These are phyloP conservation scores for Limonius californicus DNA, from an alignment of 1,140 invertebrate genomes.

Conservation along the genomic window DNA sequence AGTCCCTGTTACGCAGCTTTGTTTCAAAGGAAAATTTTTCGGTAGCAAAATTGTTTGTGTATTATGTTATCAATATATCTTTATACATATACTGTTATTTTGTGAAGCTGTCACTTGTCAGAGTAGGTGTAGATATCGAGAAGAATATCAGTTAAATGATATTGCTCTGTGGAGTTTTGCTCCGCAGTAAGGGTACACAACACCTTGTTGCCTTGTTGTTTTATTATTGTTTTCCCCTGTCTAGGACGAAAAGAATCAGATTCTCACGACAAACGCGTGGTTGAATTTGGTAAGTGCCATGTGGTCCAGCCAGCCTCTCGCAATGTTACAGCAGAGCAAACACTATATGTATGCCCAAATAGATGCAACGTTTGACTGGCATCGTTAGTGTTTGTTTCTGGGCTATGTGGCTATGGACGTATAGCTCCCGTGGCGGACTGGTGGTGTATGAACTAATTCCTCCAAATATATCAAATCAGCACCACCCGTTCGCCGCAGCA, in stretches of 20 bases:
- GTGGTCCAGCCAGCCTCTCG: conserved; percentile 45
- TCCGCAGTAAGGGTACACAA: conserved; percentile 4
- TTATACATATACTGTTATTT: too few relatives aligned
- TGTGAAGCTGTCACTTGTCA: too few relatives aligned
- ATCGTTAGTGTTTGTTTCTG: conserved; percentile 40
- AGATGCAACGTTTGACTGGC: conserved; percentile 14
- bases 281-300: conserved; percentile 91
- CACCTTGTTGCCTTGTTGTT: conserved; percentile 30
- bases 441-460: not conserved
- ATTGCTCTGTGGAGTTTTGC: not conserved
- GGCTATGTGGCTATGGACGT: conserved; percentile 45
- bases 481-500: conserved; percentile 3
- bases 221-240: conserved; percentile 48
- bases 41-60: too few relatives aligned
- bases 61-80: too few relatives aligned
- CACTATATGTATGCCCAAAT: conserved; percentile 26
- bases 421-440: conserved; percentile 25
- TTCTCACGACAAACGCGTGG: conserved; percentile 92
- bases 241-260: conserved; percentile 70
- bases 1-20: too few relatives aligned
- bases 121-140: too few relatives aligned
- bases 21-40: too few relatives aligned
- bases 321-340: conserved; percentile 43
- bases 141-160: not conserved
- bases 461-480: not conserved